phyloP scores from a whole-genome alignment of 2,888 invertebrate species.

The Invenusta paracnida region DNA sequence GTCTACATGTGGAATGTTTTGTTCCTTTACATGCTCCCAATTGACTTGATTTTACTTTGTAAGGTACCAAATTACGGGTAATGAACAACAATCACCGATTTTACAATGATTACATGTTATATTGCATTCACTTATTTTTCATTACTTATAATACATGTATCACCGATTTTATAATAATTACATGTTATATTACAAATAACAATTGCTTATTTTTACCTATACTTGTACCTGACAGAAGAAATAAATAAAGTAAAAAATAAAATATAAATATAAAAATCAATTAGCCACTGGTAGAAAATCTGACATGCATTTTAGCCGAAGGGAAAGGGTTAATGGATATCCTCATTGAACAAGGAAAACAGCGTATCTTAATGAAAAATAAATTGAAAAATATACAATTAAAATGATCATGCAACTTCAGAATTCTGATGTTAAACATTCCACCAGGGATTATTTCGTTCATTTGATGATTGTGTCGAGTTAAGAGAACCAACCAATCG shows the following conservation, averaged over 20 bases:
- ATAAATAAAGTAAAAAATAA: background rate
- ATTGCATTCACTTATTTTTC: constrained; percentile 19
- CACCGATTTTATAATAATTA: background rate
- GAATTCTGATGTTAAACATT: no score
- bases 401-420: no score
- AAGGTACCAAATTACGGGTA: background rate
- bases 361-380: no score
- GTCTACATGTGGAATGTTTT: constrained; percentile 32
- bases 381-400: no score
- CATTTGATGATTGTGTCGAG: no score
- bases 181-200: background rate
- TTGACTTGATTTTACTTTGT: constrained; percentile 24
- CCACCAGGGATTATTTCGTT: no score
- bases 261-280: background rate
- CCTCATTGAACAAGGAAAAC: no score
- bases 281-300: constrained; percentile 12
- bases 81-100: constrained; percentile 18
- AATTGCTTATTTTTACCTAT: constrained; percentile 13
- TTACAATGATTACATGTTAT: constrained; percentile 23
- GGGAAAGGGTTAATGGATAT: background rate
- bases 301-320: constrained; percentile 8
- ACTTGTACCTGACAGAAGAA: constrained; percentile 11
- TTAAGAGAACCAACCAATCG: no score
- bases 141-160: constrained; percentile 22
- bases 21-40: constrained; percentile 4